Conservation (phyloP, 2,113 vertebrate genomes). For the Takifugu bimaculatus region DNA sequence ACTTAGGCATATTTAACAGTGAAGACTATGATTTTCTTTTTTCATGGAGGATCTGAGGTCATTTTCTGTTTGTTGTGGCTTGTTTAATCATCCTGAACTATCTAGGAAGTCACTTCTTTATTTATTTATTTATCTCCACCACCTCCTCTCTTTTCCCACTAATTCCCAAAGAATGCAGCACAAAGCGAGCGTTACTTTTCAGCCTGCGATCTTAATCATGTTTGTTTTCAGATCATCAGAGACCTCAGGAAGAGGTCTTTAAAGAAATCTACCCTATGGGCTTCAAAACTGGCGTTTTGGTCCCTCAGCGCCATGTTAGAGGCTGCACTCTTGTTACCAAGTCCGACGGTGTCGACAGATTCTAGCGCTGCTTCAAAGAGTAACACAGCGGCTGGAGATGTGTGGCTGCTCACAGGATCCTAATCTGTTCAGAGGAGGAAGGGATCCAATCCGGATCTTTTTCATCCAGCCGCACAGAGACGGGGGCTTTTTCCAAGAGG, state of each 20-base stretch:
- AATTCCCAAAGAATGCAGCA: conserved; percentile 28
- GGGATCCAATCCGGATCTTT: conserved; percentile 68
- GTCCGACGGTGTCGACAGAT: conserved; percentile 60
- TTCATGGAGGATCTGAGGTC: conserved; percentile 52
- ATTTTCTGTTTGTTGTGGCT: conserved; percentile 61
- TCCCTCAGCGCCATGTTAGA: conserved; percentile 32
- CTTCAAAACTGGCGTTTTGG: conserved; percentile 25
- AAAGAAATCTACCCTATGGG: conserved; percentile 16
- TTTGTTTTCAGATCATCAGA: conserved; percentile 63
- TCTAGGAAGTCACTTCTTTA: conserved; percentile 61
- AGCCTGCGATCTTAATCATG: conserved; percentile 41
- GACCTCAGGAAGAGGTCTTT: conserved; percentile 37
- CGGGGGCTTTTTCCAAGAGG: conserved; percentile 57
- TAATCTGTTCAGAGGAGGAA: conserved; percentile 66
- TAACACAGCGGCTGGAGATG: conserved; percentile 51
- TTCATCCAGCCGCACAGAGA: conserved; percentile 65
- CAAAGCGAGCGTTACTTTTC: conserved; percentile 45
- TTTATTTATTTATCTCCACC: conserved; percentile 49
- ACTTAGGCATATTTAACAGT: conserved; percentile 4
- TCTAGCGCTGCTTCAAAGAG: conserved; percentile 65
- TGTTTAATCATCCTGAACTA: conserved; percentile 32
- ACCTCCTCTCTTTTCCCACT: conserved; percentile 41
- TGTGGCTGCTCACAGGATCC: conserved; percentile 66
- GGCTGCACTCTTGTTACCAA: conserved; percentile 30
- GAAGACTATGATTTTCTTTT: neutral